Evolutionary conservation across 2,113 vertebrate genomes (phyloP), one percentile per base, ranked within the genome.

Genomic region (Cygnus atratus): DNA sequence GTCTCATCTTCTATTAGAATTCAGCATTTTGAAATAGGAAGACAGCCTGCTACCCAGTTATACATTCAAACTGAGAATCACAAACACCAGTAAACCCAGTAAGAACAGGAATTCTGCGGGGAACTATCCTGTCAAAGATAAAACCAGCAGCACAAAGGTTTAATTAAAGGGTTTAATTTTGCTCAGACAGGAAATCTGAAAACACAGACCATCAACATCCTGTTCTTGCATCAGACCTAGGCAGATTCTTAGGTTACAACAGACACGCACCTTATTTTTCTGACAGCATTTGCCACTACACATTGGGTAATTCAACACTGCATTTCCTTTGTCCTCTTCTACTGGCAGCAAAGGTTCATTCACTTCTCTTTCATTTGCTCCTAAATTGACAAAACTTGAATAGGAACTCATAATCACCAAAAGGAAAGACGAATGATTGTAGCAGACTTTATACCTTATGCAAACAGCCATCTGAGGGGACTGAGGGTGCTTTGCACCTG

Each of bases 11-110:
- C 78, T 72, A 86, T 67, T 87, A 82, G 16, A 65, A 46, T 91
- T 92, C 84, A 8, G 29, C 57, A 50, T 77, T 80, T 91, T 82
- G 59, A 95, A 85, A 77, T 43, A 96, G 76, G 68, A 93, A 95
- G 86, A 48, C 46, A 61, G 33, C 28, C 70, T 84, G 59, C 65
- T 73, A 88, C 50, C 37, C 74, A 71, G 35, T 35, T 80, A 37
- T 63, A 84, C 29, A 15, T 80, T 91, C 71, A 73, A 50, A 57
- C 76, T 84, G 58, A 82, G 63, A 82, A 87, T 52, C 58, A 68
- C 37, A 43, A 96, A 89, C 87, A 89, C 35, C 57, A 68, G 54
- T 59, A 93, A 72, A 77, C 33, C 41, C 29, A 66, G 74, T 25
- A 52, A 84, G 70, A 9, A 6, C 48, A 73, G 44, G 58, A 84